Base-by-base conservation (phyloP, 2,888 invertebrate genomes). In the Agriotes lineatus region DNA sequence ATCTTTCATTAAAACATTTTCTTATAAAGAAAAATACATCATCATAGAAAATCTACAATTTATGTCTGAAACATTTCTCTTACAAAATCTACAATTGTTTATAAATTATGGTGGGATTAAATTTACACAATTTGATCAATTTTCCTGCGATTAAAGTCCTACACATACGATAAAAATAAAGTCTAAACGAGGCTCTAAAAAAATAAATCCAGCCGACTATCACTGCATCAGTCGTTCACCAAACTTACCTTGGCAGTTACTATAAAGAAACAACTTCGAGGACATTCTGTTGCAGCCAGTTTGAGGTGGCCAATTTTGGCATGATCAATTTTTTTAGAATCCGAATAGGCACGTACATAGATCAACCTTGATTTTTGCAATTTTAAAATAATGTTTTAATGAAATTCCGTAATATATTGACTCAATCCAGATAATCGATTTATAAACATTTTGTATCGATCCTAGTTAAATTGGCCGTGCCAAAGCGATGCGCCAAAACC, bases 11-110 rank as follows among this genome's bases (percentile, higher is more conserved):
- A 80, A 81, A 81, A 81, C 78, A 80, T 82, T 82, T 82, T 82
- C 82, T 83, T 83, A 82, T 82, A 81, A 83, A 82, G 82, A 82
- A 78, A 80, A 78, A 78, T 75, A 77, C 72, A 77, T 78, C 68
- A 76, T 78, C 79, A 80, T 82, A 82, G 80, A 83, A 82, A 83
- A 83, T 80, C 80, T 81, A 81, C 79, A 78, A 77, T 79, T 76
- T 76, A 72, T 72, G 56, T 73, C 70, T 64, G 68, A 72, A 72
- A 69, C 60, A 71, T 67, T 56, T 57, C 20, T 67, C 61, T 61
- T 67, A 67, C 54, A 67, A 67, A 67, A 67, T 37, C 48, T 67
- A 67, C 22, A 70, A 25, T 57, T 60, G 63, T 67, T 62, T 39
- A 50, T 66, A 37, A 59, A 25, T 48, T 59, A 50, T 35, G 58